Evolutionary conservation across 2,888 invertebrate species (phyloP).

Genomic region (Scotopteryx bipunctaria): DNA sequence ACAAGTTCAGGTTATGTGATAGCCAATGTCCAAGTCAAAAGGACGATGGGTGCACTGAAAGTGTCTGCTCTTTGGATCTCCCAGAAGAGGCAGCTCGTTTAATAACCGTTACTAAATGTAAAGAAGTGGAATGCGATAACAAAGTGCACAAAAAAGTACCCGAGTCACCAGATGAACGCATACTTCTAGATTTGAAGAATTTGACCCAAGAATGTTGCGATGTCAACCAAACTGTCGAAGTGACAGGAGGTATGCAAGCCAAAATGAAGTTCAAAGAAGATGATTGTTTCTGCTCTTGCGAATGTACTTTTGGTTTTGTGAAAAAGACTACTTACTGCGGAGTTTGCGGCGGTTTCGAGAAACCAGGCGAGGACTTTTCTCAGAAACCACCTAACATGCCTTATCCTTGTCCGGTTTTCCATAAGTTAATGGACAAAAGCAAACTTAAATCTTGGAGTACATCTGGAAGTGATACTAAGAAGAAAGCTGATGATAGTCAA

Average conservation of each 20-base stretch:
- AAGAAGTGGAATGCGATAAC: constrained; percentile 49
- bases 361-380: constrained; percentile 57
- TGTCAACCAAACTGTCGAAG: constrained; percentile 51
- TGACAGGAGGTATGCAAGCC: constrained; percentile 54
- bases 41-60: constrained; percentile 38
- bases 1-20: constrained; percentile 47
- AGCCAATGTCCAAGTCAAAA: constrained; percentile 44
- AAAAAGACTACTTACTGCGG: constrained; percentile 70
- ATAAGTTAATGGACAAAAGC: constrained; percentile 62
- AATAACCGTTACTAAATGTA: constrained; percentile 56
- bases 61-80: constrained; percentile 50
- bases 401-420: constrained; percentile 71
- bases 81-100: constrained; percentile 45
- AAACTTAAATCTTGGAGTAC: constrained; percentile 55
- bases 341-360: constrained; percentile 70
- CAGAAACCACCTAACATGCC: constrained; percentile 45
- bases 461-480: constrained; percentile 62
- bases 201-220: constrained; percentile 51
- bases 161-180: constrained; percentile 50
- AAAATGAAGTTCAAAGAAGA: constrained; percentile 54
- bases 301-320: constrained; percentile 66
- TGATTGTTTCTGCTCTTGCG: constrained; percentile 70
- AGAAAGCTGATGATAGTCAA: constrained; percentile 43
- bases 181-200: constrained; percentile 52
- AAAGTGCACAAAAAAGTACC: constrained; percentile 47